Base-by-base conservation (phyloP, 2,888 invertebrate species). In the Dichetophora obliterata region DNA sequence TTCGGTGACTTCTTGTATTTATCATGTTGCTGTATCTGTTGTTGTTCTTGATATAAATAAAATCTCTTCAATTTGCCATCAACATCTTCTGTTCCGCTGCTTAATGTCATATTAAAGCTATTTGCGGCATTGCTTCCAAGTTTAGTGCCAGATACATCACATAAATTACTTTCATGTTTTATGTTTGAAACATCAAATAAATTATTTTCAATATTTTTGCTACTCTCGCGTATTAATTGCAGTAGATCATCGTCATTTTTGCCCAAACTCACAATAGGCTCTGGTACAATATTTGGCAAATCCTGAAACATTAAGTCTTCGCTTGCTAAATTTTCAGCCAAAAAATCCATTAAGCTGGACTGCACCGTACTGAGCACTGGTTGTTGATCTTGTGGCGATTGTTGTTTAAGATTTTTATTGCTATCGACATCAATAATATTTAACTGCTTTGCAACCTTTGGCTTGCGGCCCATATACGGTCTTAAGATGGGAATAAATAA, bases 341-440 rank as follows among this genome's bases (percentile, higher is more conserved):
- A 75, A 76, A 89, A 89, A 76, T 89, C 89, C 86, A 88, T 88
- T 11, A 89, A 80, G 77, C 86, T 87, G 0, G 88, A 88, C 70
- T 89, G 89, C 0, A 89, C 86, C 9, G 86, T 85, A 76, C 84
- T 89, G 0, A 89, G 34, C 14, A 57, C 19, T 16, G 19, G 50
- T 6, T 74, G 65, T 52, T 65, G 74, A 22, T 48, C 27, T 65
- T 74, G 52, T 24, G 19, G 14, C 19, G 34, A 9, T 43, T 61
- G 86, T 43, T 43, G 85, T 75, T 84, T 89, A 0, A 89, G 75
- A 3, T 84, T 81, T 70, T 81, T 81, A 5, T 68, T 75, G 6
- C 72, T 75, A 43, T 81, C 80, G 65, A 82, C 82, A 66, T 83
- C 82, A 14, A 81, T 76, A 19, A 81, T 78, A 71, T 81, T 82